Percentiles rank a stretch among this genome's conserved stretches.
These are phyloP conservation scores for Poeciliopsis paucimaculata DNA, from an alignment of 2,797 vertebrate genomes.

Conservation along the genomic window DNA sequence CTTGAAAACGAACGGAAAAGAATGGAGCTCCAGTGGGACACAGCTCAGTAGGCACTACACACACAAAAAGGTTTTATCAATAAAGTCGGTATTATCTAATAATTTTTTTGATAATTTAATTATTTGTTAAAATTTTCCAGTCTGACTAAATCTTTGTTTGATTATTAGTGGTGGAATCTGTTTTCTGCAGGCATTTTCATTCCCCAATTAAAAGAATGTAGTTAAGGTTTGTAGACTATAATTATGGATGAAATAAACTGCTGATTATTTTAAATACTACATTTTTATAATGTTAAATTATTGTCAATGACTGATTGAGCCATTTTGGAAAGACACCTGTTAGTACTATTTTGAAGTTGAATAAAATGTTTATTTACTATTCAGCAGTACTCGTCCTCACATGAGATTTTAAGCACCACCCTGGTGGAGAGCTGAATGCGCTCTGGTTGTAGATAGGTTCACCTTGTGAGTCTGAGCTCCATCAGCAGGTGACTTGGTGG, in stretches of 20 bases:
- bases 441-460: slow-evolving; percentile 42
- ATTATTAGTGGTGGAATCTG: too few species aligned
- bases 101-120: too few species aligned
- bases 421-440: slow-evolving; percentile 2
- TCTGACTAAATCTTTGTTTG: too few species aligned
- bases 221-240: not conserved
- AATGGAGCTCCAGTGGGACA: too few species aligned
- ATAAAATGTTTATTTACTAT: too few species aligned
- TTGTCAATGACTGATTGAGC: not conserved
- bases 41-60: too few species aligned
- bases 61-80: too few species aligned
- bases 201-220: too few species aligned
- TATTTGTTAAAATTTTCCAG: too few species aligned
- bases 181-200: too few species aligned
- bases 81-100: too few species aligned
- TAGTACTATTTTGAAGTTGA: not conserved
- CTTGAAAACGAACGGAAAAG: not conserved
- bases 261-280: too few species aligned
- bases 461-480: slow-evolving; percentile 50
- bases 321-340: not conserved
- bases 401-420: not conserved
- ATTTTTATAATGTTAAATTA: not conserved
- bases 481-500: slow-evolving; percentile 65
- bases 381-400: not conserved
- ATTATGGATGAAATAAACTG: not conserved